phyloP scores from a whole-genome alignment of 2,113 vertebrate genomes.

The Indicator maculatus region DNA sequence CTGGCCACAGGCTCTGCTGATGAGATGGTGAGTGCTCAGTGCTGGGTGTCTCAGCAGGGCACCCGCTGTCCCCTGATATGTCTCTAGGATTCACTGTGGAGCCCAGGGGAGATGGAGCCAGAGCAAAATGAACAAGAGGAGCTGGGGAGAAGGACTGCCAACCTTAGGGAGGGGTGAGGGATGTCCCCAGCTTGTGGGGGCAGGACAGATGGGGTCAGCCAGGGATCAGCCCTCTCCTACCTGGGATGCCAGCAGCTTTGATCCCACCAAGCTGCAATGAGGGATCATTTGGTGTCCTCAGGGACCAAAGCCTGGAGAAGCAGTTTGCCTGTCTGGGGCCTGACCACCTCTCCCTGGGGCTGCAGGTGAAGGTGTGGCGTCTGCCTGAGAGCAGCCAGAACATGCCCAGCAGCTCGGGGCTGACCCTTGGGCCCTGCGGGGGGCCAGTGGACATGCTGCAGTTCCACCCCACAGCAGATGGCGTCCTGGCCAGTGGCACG shows the following conservation, averaged over 20 bases:
- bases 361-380: conserved; percentile 91
- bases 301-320: not conserved
- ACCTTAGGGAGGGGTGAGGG: accelerated
- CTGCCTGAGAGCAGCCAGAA: conserved; percentile 68
- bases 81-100: not conserved
- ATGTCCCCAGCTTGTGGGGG: not conserved
- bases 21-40: conserved; percentile 78
- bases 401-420: conserved; percentile 59
- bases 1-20: conserved; percentile 90
- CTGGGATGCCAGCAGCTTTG: not conserved
- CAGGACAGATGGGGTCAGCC: not conserved
- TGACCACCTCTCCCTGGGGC: not conserved
- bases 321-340: accelerated
- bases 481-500: conserved; percentile 77
- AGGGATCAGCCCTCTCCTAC: not conserved
- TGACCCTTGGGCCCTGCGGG: conserved; percentile 74
- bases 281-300: not conserved
- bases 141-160: not conserved
- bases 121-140: not conserved
- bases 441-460: conserved; percentile 77
- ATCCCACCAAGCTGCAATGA: accelerated
- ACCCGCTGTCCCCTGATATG: accelerated
- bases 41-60: not conserved
- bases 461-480: conserved; percentile 87
- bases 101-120: accelerated